Base-by-base conservation (phyloP, 2,113 vertebrate genomes). In the Plectropomus leopardus region DNA sequence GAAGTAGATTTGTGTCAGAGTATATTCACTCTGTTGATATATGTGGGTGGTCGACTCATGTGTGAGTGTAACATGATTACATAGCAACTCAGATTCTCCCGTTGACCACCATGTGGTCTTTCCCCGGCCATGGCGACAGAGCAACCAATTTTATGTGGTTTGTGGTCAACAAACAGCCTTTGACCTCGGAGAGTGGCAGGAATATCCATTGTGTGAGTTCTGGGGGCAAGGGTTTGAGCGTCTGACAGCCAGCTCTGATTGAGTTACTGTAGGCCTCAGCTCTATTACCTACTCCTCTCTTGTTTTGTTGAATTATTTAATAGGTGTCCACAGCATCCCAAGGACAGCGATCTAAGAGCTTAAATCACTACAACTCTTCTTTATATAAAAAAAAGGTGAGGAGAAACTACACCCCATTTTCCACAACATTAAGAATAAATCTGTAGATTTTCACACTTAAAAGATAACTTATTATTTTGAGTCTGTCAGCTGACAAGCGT, bases 251-350 rank as follows among this genome's bases (percentile, higher is more conserved):
- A 44, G 51, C 80, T 92, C 34, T 88, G 90, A 96, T 94, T 93
- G 93, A 92, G 85, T 87, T 89, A 88, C 92, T 85, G 84, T 30
- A 83, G 74, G 86, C 55, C 82, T 84, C 73, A 68, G 80, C 78
- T 88, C 84, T 81, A 73, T 88, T 88, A 76, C 85, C 73, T 69
- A 80, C 85, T 90, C 74, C 80, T 90, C 64, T 83, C 82, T 89
- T 88, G 84, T 90, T 92, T 90, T 91, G 85, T 80, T 93, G 93
- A 95, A 95, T 93, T 82, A 93, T 93, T 93, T 92, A 88, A 90
- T 78, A 89, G 75, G 71, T 91, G 75, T 88, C 78, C 88, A 82
- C 80, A 80, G 71, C 48, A 81, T 74, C 57, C 23, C 73, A 80
- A 88, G 78, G 79, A 85, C 81, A 85, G 73, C 72, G 48, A 61